A percentile compares a stretch with the other conserved stretches of the same genome.
phyloP scores from a whole-genome alignment of 2,797 vertebrate genomes.

The Champsocephalus gunnari region DNA sequence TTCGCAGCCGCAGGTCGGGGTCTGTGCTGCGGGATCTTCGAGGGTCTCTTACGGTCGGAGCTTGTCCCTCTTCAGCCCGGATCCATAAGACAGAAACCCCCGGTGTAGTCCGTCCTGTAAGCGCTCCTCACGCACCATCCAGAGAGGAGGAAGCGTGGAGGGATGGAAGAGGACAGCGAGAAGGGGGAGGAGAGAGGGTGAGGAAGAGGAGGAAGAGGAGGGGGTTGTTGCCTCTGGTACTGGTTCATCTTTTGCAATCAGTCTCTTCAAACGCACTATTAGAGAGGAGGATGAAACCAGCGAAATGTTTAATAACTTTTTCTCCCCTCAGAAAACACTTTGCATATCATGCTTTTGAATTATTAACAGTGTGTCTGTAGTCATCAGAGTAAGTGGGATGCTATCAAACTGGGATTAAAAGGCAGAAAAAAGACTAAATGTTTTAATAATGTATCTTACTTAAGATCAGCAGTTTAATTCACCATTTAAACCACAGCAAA shows the following conservation, averaged over 20 bases:
- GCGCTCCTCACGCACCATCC: constrained; percentile 64
- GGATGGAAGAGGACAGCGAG: constrained; percentile 35
- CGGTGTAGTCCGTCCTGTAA: constrained; percentile 44
- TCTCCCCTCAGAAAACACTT: not conserved
- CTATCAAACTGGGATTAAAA: not conserved
- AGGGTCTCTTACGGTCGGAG: constrained; percentile 29
- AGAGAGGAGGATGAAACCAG: constrained; percentile 22
- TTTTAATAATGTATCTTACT: not conserved
- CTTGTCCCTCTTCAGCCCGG: constrained; percentile 44
- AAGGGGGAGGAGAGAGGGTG: not conserved
- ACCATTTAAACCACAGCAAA: not conserved
- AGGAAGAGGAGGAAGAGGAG: not conserved
- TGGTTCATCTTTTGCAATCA: constrained; percentile 49
- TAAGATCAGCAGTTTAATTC: not conserved
- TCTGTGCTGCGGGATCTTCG: constrained; percentile 23
- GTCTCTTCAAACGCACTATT: constrained; percentile 25
- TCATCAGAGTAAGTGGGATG: not conserved
- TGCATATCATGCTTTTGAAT: not conserved
- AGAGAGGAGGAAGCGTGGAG: constrained; percentile 39
- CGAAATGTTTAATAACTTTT: constrained; percentile 29
- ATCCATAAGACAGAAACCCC: constrained; percentile 66
- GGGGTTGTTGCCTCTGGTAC: constrained; percentile 49
- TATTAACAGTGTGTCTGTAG: not conserved
- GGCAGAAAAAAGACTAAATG: not conserved
- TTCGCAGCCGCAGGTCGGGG: constrained; percentile 4